phyloP scores from a whole-genome alignment of 1,140 invertebrate species.

The Lordiphosa stackelbergi region DNA sequence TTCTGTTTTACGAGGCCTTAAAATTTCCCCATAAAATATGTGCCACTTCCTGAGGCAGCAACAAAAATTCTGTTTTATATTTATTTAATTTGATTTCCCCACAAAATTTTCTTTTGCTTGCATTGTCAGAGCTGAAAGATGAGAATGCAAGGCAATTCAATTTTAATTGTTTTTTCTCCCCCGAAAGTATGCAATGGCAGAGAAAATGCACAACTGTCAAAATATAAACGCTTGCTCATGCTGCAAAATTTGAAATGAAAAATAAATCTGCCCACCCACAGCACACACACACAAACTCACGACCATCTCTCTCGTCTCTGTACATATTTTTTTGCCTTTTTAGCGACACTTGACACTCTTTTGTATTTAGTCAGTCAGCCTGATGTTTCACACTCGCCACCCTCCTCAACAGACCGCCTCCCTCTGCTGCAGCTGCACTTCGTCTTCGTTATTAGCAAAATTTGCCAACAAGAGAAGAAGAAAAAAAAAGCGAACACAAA shows the following conservation, averaged over 20 bases:
- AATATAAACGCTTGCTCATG: constrained; percentile 67
- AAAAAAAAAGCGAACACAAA: constrained; percentile 19
- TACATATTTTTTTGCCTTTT: constrained; percentile 51
- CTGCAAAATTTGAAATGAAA: constrained; percentile 55
- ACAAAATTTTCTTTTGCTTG: constrained; percentile 20
- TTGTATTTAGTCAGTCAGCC: constrained; percentile 61
- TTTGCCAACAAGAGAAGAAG: constrained; percentile 33
- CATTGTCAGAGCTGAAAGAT: constrained; percentile 15
- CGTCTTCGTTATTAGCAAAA: constrained; percentile 63
- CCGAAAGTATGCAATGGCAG: constrained; percentile 20
- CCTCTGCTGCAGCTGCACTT: constrained; percentile 45
- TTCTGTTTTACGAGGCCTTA: too few relatives aligned
- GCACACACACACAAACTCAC: not conserved
- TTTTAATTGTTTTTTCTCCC: constrained; percentile 63
- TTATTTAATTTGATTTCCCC: constrained; percentile 38
- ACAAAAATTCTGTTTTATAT: constrained; percentile 21
- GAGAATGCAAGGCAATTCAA: constrained; percentile 47
- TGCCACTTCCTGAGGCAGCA: constrained; percentile 34
- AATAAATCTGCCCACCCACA: constrained; percentile 52
- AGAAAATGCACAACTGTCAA: constrained; percentile 54
- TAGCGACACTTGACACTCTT: constrained; percentile 73
- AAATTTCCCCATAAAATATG: constrained; percentile 9
- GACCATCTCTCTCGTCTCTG: constrained; percentile 4
- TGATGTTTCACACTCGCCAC: constrained; percentile 33
- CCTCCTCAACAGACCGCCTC: constrained; percentile 2